Evolutionary conservation across 2,797 vertebrate genomes (phyloP).

Genomic region (Podargus strigoides): DNA sequence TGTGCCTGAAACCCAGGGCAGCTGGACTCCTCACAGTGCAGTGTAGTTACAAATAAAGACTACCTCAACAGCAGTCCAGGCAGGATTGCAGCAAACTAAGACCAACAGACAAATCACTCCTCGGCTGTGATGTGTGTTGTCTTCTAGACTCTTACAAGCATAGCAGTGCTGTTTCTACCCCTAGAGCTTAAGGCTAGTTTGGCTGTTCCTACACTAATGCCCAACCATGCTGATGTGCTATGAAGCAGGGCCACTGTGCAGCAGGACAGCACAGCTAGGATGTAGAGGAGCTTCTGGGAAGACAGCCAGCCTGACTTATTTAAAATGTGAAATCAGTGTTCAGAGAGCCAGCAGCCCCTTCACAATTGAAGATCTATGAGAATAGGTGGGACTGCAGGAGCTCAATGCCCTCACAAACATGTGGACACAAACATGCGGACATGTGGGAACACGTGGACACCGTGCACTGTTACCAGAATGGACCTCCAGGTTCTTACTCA

Average conservation of each 20-base stretch:
- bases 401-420: not conserved
- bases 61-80: not conserved
- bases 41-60: not conserved
- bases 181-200: not conserved
- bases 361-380: not conserved
- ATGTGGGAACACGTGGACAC: not conserved
- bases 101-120: not conserved
- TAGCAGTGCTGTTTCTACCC: not conserved
- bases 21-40: accelerated
- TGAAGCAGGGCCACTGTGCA: accelerated
- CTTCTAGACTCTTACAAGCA: not conserved
- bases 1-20: not conserved
- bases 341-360: not conserved
- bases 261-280: accelerated
- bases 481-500: not conserved
- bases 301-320: not conserved
- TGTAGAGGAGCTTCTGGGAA: not conserved
- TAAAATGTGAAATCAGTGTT: not conserved
- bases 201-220: not conserved
- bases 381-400: not conserved
- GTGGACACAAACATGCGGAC: not conserved
- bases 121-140: not conserved
- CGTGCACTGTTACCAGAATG: not conserved
- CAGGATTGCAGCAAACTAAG: not conserved
- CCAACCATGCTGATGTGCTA: not conserved